A percentile compares a stretch with the other conserved stretches of the same genome.
phyloP scores from a whole-genome alignment of 2,113 vertebrate genomes.

The Himantopus leucocephalus region DNA sequence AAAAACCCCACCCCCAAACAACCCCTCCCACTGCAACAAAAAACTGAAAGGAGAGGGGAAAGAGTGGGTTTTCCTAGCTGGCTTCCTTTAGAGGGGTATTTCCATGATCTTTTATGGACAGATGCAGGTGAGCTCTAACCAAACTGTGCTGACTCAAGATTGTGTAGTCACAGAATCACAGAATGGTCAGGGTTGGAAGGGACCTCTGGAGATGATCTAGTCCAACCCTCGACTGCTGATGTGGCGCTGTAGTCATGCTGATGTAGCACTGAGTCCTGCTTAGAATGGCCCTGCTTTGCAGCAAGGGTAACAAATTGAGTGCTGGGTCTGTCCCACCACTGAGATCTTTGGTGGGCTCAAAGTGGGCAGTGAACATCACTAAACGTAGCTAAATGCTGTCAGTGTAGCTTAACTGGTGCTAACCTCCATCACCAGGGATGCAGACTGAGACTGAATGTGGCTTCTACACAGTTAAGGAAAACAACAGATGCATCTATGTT shows the following conservation, averaged over 20 bases:
- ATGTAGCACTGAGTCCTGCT: background rate
- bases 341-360: background rate
- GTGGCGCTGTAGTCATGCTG: fast-evolving
- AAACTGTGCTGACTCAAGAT: background rate
- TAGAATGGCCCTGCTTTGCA: background rate
- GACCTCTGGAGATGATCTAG: too few species aligned
- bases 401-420: too few species aligned
- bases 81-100: background rate
- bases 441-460: background rate
- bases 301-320: background rate
- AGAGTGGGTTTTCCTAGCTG: background rate
- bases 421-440: background rate
- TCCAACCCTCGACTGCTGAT: too few species aligned
- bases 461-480: background rate
- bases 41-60: background rate
- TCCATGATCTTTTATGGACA: background rate
- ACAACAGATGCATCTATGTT: background rate
- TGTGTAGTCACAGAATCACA: background rate
- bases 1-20: background rate
- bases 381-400: fast-evolving
- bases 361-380: background rate
- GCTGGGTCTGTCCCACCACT: background rate
- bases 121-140: background rate
- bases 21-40: background rate
- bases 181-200: too few species aligned